Evolutionary conservation across 2,797 vertebrate species (phyloP).

Genomic region (Diceros bicornis): DNA sequence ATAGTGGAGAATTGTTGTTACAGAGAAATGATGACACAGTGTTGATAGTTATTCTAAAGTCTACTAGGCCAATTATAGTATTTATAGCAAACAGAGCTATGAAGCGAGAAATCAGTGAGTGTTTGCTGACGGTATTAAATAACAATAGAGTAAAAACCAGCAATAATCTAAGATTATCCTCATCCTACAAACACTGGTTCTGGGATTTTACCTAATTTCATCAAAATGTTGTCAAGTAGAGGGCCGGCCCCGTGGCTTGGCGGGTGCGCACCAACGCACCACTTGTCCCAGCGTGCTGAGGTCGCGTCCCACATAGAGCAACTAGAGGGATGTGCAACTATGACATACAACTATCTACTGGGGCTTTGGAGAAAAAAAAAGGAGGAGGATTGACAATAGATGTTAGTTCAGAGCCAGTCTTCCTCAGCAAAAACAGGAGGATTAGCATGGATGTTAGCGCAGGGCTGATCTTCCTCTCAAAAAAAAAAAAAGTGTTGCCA

Average conservation of each 20-base stretch:
- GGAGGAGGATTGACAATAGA: no score
- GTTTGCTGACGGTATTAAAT: background rate
- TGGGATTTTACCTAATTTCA: background rate
- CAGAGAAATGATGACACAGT: background rate
- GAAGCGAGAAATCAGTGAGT: background rate
- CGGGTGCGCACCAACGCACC: no score
- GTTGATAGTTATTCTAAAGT: background rate
- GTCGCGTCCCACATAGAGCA: no score
- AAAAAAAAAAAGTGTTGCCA: background rate
- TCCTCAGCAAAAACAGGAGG: no score
- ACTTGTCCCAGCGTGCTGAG: no score
- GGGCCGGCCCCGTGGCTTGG: no score
- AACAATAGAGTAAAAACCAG: background rate
- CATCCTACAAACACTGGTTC: background rate
- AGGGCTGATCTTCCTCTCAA: no score
- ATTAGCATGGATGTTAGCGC: no score
- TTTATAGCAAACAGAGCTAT: background rate
- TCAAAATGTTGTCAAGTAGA: background rate
- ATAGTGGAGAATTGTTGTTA: background rate
- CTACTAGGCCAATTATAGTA: background rate
- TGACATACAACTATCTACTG: no score
- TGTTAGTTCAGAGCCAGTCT: no score
- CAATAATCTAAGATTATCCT: background rate
- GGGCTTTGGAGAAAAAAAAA: no score
- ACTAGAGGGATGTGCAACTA: no score